Evolutionary conservation across 1,140 invertebrate genomes (phyloP).

Genomic region (Metopolophium dirhodum): DNA sequence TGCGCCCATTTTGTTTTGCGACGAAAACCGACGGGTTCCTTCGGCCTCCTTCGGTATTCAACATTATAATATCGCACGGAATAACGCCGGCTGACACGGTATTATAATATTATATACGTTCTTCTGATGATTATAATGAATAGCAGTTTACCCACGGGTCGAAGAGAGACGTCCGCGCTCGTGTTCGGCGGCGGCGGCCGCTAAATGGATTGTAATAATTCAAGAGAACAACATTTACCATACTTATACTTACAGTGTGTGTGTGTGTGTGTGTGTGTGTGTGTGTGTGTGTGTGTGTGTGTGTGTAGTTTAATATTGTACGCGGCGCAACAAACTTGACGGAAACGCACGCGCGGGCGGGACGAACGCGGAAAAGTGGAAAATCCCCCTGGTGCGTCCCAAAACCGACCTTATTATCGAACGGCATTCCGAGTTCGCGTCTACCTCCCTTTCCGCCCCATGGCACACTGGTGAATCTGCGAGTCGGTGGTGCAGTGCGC

Average conservation of each 20-base stretch:
- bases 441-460: not conserved
- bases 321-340: not conserved
- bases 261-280: not conserved
- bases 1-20: not conserved
- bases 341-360: not conserved
- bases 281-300: not conserved
- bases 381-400: not conserved
- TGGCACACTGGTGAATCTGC: not conserved
- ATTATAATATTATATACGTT: not conserved
- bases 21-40: not conserved
- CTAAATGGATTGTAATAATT: conserved; percentile 44
- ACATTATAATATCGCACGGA: not conserved
- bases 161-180: not conserved
- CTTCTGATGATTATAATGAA: conserved; percentile 17
- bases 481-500: not conserved
- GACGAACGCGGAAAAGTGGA: conserved; percentile 11
- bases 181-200: not conserved
- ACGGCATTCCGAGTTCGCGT: not conserved
- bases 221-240: not conserved
- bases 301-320: not conserved
- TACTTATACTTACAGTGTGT: not conserved
- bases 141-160: not conserved
- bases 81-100: not conserved
- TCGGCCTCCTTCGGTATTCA: not conserved
- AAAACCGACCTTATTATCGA: conserved; percentile 7